Percentiles rank a stretch among this genome's conserved stretches.
Evolutionary conservation across 1,140 invertebrate genomes (phyloP).

Genomic region (Panagrolaimus sp.): DNA sequence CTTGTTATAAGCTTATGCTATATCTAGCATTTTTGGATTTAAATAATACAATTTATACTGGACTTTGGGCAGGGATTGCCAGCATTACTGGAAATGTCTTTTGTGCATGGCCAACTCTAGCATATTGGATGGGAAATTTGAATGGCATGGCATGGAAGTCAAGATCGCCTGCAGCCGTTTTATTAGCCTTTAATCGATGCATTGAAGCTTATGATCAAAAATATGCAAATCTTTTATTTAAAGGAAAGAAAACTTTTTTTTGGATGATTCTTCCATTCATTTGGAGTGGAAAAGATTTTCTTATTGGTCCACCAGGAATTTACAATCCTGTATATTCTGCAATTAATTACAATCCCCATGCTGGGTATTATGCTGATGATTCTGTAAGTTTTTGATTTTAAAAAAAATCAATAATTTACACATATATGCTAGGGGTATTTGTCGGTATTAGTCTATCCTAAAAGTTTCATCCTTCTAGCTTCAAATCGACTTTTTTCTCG

Average conservation of each 20-base stretch:
- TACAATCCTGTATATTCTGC: constrained; percentile 12
- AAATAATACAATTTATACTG: neutral
- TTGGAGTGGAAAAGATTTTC: neutral
- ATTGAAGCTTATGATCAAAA: constrained; percentile 1
- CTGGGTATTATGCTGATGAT: constrained; percentile 12
- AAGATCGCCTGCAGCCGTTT: neutral
- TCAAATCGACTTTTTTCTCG: no score
- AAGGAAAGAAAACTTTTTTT: neutral
- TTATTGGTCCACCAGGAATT: neutral
- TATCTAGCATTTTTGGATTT: constrained; percentile 18
- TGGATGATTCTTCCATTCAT: constrained; percentile 7
- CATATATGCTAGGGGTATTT: no score
- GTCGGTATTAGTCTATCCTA: no score
- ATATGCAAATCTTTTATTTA: neutral
- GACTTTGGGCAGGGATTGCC: constrained; percentile 17
- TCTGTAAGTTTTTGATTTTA: neutral
- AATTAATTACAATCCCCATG: constrained; percentile 18
- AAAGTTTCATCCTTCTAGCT: no score
- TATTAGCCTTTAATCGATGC: constrained; percentile 20
- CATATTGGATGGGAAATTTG: constrained; percentile 6
- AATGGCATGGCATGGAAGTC: constrained; percentile 11
- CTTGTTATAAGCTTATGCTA: constrained; percentile 23
- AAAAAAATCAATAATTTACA: neutral
- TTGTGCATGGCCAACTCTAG: constrained; percentile 23
- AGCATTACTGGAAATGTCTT: constrained; percentile 19